Base-by-base conservation (phyloP, 2,888 invertebrate genomes). In the Cryptocephalus moraei region DNA sequence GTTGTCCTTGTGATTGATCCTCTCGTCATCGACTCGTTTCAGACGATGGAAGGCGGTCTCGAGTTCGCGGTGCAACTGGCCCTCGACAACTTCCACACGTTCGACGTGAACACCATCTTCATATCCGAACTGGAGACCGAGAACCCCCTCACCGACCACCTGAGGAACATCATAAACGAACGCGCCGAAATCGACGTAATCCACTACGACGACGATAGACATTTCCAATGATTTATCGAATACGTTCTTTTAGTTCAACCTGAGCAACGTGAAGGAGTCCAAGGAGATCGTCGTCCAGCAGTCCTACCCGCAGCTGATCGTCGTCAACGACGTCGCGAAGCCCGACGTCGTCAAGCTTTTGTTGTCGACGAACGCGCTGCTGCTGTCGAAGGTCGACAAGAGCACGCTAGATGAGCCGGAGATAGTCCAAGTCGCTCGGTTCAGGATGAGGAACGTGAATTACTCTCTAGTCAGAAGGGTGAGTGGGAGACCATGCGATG, bases 381-480 rank as follows among this genome's bases (percentile, higher is more conserved):
- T 65, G 1, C 47, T 70, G 22, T 60, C 61, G 0, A 62, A 57
- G 50, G 59, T 59, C 2, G 54, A 56, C 42, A 60, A 63, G 47
- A 52, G 43, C 4, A 52, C 62, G 12, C 39, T 60, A 3, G 45
- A 57, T 1, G 54, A 60, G 49, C 47, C 56, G 1, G 45, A 61
- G 36, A 50, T 67, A 43, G 50, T 58, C 1, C 53, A 62, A 47
- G 57, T 69, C 2, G 62, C 62, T 9, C 57, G 60, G 43, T 65
- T 66, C 44, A 54, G 44, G 34, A 54, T 62, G 4, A 54, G 59
- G 32, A 55, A 54, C 6, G 51, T 57, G 36, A 54, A 48, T 34
- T 70, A 70, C 54, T 62, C 64, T 0, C 53, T 70, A 44, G 43
- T 68, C 8, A 61, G 61, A 46, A 66, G 60, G 61, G 65, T 65